Conservation (phyloP, 2,888 invertebrate species). For the Erebia ligea region DNA sequence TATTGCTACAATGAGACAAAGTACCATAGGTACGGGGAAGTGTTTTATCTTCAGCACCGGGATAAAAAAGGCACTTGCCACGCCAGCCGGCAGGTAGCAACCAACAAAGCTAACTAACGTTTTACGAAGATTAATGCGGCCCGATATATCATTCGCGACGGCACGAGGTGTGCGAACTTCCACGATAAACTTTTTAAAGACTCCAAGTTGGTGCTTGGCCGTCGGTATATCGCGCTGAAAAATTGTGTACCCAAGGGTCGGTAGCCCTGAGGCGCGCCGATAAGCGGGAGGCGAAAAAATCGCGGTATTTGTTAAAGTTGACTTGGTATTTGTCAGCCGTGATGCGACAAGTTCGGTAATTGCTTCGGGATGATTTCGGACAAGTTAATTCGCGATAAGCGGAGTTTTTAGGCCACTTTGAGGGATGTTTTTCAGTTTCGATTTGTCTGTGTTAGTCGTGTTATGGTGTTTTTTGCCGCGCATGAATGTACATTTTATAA, state of each 20-base stretch:
- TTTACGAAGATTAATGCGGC: constrained; percentile 73
- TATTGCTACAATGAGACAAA: too few species aligned
- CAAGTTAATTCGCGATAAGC: constrained; percentile 37
- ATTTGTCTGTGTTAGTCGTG: constrained; percentile 6
- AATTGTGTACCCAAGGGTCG: constrained; percentile 77
- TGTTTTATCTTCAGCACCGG: not conserved
- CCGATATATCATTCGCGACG: constrained; percentile 74
- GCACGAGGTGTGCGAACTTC: constrained; percentile 74
- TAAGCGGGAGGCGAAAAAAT: constrained; percentile 68
- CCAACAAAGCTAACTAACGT: constrained; percentile 64
- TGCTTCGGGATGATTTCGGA: constrained; percentile 53
- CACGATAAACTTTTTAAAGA: constrained; percentile 82
- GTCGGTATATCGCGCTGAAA: constrained; percentile 75
- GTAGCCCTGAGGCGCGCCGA: constrained; percentile 71
- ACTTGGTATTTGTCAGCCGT: constrained; percentile 75
- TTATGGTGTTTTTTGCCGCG: too few species aligned
- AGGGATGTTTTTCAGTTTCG: constrained; percentile 25
- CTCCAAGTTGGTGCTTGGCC: constrained; percentile 54
- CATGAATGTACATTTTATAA: too few species aligned
- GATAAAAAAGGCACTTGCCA: constrained; percentile 8
- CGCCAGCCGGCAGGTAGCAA: constrained; percentile 4
- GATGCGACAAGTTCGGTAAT: constrained; percentile 70
- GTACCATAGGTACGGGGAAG: not conserved
- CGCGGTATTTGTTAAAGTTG: constrained; percentile 75
- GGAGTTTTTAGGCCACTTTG: constrained; percentile 19